Conservation (phyloP, 1,140 invertebrate genomes). For the Leptopilina clavipes region DNA sequence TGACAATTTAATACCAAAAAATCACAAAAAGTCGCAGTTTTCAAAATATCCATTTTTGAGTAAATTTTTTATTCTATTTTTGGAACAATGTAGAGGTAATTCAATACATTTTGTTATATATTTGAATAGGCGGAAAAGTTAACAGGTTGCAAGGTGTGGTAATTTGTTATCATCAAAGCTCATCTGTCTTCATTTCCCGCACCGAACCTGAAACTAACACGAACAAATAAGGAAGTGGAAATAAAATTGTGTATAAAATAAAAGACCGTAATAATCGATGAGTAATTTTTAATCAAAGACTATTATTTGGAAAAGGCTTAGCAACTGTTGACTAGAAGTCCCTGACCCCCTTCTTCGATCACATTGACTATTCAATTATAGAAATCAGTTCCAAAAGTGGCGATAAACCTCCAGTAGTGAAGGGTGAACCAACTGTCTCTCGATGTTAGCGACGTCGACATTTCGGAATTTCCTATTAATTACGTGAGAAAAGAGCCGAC, state of each 20-base stretch:
- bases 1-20: too few relatives aligned
- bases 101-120: too few relatives aligned
- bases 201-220: conserved; percentile 47
- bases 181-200: conserved; percentile 66
- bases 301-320: conserved; percentile 54
- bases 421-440: conserved; percentile 49
- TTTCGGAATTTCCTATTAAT: conserved; percentile 68
- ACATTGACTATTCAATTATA: conserved; percentile 72
- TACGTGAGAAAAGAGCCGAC: conserved; percentile 48
- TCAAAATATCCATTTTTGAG: too few relatives aligned
- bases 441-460: conserved; percentile 57
- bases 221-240: neutral
- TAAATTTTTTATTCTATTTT: too few relatives aligned
- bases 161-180: conserved; percentile 51
- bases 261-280: conserved; percentile 43
- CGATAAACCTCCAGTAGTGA: conserved; percentile 61
- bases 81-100: too few relatives aligned
- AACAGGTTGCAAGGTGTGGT: conserved; percentile 22
- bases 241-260: conserved; percentile 39
- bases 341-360: conserved; percentile 49
- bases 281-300: conserved; percentile 70
- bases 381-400: conserved; percentile 73
- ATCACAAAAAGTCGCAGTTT: too few relatives aligned
- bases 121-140: neutral
- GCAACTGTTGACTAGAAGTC: conserved; percentile 33